Conservation (phyloP, 2,888 invertebrate genomes). For the Geophilus truncorum region DNA sequence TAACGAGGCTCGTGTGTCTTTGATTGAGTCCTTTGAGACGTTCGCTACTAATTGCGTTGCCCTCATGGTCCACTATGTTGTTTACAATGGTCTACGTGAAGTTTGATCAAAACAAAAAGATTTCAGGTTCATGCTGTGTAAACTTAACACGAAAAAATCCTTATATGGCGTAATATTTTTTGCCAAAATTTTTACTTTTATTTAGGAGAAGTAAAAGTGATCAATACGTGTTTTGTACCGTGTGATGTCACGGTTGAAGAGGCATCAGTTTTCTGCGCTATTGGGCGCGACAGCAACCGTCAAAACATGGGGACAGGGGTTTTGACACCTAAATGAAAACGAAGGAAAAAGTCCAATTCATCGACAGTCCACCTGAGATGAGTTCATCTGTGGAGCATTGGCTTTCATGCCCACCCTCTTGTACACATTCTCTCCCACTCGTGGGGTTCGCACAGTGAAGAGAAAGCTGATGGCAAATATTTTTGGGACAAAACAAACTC, state of each 20-base stretch:
- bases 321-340: neutral
- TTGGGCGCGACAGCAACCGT: neutral
- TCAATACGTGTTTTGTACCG: neutral
- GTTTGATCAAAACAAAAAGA: constrained; percentile 25
- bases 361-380: constrained; percentile 15
- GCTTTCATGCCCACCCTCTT: neutral
- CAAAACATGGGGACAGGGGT: constrained; percentile 21
- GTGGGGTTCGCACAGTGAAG: neutral
- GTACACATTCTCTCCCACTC: neutral
- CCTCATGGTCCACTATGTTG: constrained; percentile 10
- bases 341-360: neutral
- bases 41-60: constrained; percentile 9
- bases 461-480: constrained; percentile 25
- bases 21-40: constrained; percentile 25
- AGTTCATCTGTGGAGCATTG: neutral
- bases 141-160: neutral
- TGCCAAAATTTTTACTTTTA: neutral
- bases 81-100: constrained; percentile 15
- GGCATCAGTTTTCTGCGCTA: neutral
- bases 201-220: neutral
- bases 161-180: too few species aligned
- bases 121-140: neutral
- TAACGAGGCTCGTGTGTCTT: constrained; percentile 26
- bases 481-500: constrained; percentile 19
- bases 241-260: neutral